These are phyloP conservation scores for Hypomecis atomaria DNA, from an alignment of 2,888 invertebrate genomes.

Conservation along the genomic window DNA sequence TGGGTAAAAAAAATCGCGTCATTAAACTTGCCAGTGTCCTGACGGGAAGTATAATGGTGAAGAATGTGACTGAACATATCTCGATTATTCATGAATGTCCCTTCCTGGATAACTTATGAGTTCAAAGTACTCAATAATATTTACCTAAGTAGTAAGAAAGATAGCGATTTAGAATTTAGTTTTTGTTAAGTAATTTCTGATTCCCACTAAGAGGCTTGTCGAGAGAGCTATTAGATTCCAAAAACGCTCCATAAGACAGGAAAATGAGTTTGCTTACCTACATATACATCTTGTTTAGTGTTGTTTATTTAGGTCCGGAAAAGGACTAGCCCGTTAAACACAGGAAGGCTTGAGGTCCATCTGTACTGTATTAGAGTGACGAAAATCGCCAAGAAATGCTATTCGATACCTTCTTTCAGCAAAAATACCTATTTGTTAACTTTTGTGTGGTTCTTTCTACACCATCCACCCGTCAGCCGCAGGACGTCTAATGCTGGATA, in stretches of 20 bases:
- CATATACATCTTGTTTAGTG: not conserved
- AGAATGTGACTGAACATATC: not conserved
- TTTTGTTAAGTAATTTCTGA: no score
- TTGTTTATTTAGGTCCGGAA: conserved; percentile 21
- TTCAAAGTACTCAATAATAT: not conserved
- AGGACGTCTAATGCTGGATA: no score
- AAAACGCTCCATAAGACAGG: conserved; percentile 6
- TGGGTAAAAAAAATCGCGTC: no score
- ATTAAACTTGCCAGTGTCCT: no score
- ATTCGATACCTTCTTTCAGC: conserved; percentile 4
- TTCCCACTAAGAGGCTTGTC: no score
- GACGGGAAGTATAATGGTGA: not conserved
- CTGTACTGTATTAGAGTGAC: conserved; percentile 25
- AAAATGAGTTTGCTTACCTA: not conserved
- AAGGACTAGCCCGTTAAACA: conserved; percentile 15
- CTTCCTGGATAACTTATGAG: no score
- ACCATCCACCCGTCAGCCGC: no score
- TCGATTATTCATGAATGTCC: not conserved
- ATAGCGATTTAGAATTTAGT: no score
- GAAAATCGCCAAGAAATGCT: conserved; percentile 10
- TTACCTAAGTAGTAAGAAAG: no score
- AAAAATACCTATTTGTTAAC: no score
- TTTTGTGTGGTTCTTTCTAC: no score
- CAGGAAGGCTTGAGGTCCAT: conserved; percentile 16
- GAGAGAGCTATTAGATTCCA: not conserved